These are phyloP conservation scores for Cossypha niveicapilla DNA, from an alignment of 2,797 vertebrate genomes.

Conservation along the genomic window DNA sequence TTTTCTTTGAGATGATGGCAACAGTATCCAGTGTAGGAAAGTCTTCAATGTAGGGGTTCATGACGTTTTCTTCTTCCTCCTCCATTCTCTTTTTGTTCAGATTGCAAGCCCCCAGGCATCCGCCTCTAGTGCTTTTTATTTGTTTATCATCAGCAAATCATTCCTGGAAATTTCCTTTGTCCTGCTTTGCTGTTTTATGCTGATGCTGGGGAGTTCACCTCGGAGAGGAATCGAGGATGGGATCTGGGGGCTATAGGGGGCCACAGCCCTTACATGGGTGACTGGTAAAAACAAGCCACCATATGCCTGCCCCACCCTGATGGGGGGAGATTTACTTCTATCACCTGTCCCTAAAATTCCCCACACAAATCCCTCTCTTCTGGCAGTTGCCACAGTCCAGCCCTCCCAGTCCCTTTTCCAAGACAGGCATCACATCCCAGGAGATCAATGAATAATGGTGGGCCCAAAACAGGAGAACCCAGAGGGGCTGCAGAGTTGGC, in stretches of 20 bases:
- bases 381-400: rapidly evolving
- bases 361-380: background rate
- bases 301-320: background rate
- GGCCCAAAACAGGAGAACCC: background rate
- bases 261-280: background rate
- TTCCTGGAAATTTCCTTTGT: background rate
- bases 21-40: rapidly evolving
- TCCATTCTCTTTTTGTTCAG: background rate
- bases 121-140: background rate
- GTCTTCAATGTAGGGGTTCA: background rate
- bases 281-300: background rate
- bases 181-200: background rate
- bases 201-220: rapidly evolving
- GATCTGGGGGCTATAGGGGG: background rate
- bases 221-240: background rate
- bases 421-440: background rate
- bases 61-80: background rate
- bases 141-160: background rate
- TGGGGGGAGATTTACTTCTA: background rate
- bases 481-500: background rate
- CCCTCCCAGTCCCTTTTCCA: background rate
- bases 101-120: background rate
- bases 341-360: background rate
- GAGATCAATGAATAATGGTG: background rate
- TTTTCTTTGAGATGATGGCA: background rate